Conservation (phyloP, 2,888 invertebrate species). For the Luperina testacea region DNA sequence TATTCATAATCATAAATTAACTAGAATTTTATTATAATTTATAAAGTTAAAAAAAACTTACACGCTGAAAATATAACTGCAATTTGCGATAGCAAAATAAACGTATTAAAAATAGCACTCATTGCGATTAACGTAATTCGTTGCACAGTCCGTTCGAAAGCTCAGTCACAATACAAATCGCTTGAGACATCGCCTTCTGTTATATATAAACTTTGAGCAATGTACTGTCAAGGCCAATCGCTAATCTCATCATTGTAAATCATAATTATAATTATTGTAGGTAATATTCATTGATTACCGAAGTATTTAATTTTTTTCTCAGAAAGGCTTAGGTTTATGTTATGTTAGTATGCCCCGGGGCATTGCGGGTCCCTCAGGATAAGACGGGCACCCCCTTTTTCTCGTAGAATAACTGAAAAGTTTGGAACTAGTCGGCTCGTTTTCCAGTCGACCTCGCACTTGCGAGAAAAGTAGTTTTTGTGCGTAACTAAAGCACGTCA, state of each 20-base stretch:
- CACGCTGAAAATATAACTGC: conserved; percentile 68
- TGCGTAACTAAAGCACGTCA: background rate
- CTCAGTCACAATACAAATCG: conserved; percentile 67
- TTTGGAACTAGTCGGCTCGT: background rate
- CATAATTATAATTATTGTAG: background rate
- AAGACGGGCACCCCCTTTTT: background rate
- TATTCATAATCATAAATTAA: background rate
- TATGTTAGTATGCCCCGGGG: background rate
- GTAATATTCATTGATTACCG: background rate
- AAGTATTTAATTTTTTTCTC: background rate
- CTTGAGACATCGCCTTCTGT: conserved; percentile 46
- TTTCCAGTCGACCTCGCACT: background rate
- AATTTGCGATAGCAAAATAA: conserved; percentile 69
- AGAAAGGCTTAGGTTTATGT: background rate
- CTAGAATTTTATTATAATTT: background rate
- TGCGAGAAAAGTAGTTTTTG: background rate
- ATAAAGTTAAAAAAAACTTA: conserved; percentile 63
- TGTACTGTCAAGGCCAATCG: conserved; percentile 65
- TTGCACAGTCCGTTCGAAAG: conserved; percentile 67
- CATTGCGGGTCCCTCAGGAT: background rate
- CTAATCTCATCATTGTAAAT: conserved; percentile 41
- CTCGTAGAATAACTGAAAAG: background rate
- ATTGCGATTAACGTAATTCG: conserved; percentile 62
- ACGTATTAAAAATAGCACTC: conserved; percentile 65
- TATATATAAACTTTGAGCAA: conserved; percentile 72